Conservation (phyloP, 2,113 vertebrate genomes). For the Melanerpes formicivorus region DNA sequence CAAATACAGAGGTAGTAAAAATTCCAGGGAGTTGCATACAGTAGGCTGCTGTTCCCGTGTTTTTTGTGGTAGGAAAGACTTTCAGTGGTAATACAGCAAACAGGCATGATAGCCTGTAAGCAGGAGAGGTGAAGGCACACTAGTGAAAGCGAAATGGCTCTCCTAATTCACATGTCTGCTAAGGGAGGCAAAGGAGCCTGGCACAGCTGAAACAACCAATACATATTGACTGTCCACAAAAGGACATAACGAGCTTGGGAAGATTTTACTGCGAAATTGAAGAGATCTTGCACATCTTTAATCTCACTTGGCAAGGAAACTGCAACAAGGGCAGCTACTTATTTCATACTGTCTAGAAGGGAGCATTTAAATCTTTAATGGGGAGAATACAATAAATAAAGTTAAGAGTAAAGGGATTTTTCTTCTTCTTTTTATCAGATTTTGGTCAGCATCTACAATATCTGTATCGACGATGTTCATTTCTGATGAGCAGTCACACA, state of each 20-base stretch:
- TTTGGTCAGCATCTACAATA: not conserved
- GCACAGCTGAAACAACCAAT: not conserved
- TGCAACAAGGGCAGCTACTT: not conserved
- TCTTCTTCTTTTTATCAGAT: not conserved
- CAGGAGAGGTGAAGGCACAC: not conserved
- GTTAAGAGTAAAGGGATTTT: not conserved
- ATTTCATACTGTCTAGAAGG: not conserved
- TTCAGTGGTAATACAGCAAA: not conserved
- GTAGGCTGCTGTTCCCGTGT: not conserved
- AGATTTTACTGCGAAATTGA: conserved; percentile 18
- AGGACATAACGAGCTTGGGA: not conserved
- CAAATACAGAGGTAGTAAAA: not conserved
- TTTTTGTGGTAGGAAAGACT: not conserved
- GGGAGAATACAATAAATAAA: not conserved
- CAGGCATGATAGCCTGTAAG: not conserved
- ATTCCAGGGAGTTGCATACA: not conserved
- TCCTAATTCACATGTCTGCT: not conserved
- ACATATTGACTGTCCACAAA: not conserved
- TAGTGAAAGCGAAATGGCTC: not conserved
- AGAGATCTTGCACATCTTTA: not conserved
- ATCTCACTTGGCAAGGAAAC: conserved; percentile 15
- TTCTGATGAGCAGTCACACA: not conserved
- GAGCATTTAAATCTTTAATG: not conserved
- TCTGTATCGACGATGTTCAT: not conserved
- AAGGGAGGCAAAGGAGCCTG: not conserved